Conservation (phyloP, 2,113 vertebrate genomes). For the Saguinus imperator region DNA sequence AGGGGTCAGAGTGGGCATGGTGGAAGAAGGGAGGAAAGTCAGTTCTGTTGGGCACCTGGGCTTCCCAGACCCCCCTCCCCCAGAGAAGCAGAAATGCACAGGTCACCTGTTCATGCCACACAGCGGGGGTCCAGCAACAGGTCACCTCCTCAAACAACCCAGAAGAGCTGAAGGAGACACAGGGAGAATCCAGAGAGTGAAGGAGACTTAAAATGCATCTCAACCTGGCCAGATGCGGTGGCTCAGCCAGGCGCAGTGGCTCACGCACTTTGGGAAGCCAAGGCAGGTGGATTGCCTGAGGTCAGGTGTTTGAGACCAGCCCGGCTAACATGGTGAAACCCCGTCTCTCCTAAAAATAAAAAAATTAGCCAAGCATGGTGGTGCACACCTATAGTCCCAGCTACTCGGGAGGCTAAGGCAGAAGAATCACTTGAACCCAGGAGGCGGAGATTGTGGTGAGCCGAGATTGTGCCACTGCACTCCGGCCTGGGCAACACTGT, state of each 20-base stretch:
- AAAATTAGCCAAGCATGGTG: background rate
- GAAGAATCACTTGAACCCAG: background rate
- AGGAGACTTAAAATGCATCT: background rate
- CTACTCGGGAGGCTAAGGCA: background rate
- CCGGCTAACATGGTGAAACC: background rate
- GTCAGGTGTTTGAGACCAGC: background rate
- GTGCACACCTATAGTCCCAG: background rate
- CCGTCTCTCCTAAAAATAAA: background rate
- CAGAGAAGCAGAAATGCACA: background rate
- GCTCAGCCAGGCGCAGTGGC: accelerated
- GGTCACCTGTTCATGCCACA: background rate
- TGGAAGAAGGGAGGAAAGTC: background rate
- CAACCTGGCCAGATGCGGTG: no score
- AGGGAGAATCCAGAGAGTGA: background rate
- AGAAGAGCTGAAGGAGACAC: no score
- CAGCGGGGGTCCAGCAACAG: no score
- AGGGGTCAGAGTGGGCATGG: no score
- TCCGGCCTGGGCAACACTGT: background rate
- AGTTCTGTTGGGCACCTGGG: background rate
- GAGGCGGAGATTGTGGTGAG: background rate
- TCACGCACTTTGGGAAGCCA: background rate
- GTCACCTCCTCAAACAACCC: no score
- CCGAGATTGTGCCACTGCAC: background rate
- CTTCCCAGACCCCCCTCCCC: background rate
- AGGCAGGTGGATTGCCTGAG: background rate